Base-by-base conservation (phyloP, 2,888 invertebrate species). In the Amblyjoppa proteus region DNA sequence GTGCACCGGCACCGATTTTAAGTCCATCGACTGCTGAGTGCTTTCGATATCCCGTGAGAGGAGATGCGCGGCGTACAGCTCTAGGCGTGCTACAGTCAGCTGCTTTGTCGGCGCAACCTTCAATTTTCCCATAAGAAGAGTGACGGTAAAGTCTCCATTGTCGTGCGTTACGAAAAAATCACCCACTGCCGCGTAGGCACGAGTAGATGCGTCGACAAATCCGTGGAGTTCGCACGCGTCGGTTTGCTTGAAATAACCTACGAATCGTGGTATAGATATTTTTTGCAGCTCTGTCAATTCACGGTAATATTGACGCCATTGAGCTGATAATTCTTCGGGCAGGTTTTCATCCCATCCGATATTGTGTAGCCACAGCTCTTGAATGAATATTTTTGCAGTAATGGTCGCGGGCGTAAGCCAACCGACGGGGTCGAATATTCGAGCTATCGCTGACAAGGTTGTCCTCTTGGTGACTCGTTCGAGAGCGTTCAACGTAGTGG, bases 51-150 rank as follows among this genome's bases (percentile, higher is more conserved):
- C 13, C 3, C 38, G 41, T 7, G 87, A 68, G 0, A 89, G 69
- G 31, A 89, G 41, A 7, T 88, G 31, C 0, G 89, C 90, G 2
- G 79, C 90, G 38, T 85, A 89, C 38, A 90, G 69, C 80, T 91
- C 90, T 2, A 90, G 73, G 64, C 89, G 70, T 6, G 90, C 89
- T 7, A 89, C 31, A 0, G 89, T 81, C 0, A 83, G 51, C 7
- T 28, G 66, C 73, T 90, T 90, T 7, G 89, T 20, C 11, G 90
- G 90, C 7, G 92, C 89, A 5, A 92, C 89, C 25, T 89, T 75
- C 1, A 89, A 88, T 79, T 92, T 91, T 3, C 91, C 83, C 31
- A 84, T 87, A 7, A 91, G 31, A 31, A 92, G 69, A 9, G 25
- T 2, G 5, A 85, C 66, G 16, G 16, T 9, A 25, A 31, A 45